These are phyloP conservation scores for Microcebus griseorufus DNA, from an alignment of 2,113 vertebrate genomes.

Conservation along the genomic window DNA sequence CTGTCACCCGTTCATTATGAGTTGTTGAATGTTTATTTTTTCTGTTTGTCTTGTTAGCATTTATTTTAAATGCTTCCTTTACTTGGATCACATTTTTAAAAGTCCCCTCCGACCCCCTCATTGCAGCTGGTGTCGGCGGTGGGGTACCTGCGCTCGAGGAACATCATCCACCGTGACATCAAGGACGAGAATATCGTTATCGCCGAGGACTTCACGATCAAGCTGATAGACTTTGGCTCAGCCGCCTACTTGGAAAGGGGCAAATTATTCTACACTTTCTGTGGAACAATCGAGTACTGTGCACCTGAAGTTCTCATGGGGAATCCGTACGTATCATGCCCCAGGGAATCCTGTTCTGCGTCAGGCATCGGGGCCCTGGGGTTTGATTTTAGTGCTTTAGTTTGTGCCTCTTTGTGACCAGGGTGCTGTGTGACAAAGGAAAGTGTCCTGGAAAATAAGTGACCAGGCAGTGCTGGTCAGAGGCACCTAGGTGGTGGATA, in stretches of 20 bases:
- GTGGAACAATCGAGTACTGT: constrained; percentile 96
- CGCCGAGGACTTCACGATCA: constrained; percentile 92
- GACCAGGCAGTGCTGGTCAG: neutral
- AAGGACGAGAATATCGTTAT: constrained; percentile 98
- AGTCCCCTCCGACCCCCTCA: neutral
- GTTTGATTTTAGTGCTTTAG: neutral
- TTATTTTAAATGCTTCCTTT: neutral
- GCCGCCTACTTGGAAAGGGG: constrained; percentile 89
- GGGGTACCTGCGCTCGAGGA: constrained; percentile 88
- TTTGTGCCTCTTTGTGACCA: neutral
- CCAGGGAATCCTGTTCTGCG: accelerated
- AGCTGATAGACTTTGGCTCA: constrained; percentile 95
- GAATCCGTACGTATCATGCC: constrained; percentile 87
- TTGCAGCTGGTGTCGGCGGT: constrained; percentile 93
- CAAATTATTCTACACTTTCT: constrained; percentile 94
- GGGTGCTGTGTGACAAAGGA: accelerated
- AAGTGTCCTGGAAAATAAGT: neutral
- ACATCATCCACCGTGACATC: constrained; percentile 94
- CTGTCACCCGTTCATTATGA: neutral
- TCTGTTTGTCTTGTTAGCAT: neutral
- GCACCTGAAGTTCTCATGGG: constrained; percentile 96
- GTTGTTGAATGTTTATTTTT: neutral
- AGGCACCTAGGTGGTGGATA: accelerated
- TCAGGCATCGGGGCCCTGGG: accelerated
- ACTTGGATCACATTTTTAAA: neutral